A percentile compares a stretch with the other conserved stretches of the same genome.
Evolutionary conservation across 2,888 invertebrate species (phyloP).

Genomic region (Orthosia cruda): DNA sequence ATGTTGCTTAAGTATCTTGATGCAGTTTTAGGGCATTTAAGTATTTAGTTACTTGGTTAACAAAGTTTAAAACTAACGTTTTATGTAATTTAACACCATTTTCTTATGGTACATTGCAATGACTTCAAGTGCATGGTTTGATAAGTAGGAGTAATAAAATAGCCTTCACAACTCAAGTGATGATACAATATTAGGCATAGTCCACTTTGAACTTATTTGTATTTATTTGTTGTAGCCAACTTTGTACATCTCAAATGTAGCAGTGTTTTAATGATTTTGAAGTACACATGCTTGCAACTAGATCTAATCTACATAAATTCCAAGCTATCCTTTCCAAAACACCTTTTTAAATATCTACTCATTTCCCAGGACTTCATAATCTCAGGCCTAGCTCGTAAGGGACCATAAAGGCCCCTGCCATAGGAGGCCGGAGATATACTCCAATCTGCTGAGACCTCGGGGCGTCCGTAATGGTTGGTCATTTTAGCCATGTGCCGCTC

Average conservation of each 20-base stretch:
- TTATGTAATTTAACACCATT: background rate
- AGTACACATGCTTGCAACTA: background rate
- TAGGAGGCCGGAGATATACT: conserved; percentile 52
- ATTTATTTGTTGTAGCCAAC: too few relatives aligned
- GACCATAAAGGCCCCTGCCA: conserved; percentile 41
- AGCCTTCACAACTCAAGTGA: too few relatives aligned
- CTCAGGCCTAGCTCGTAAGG: conserved; percentile 14
- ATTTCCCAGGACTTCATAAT: conserved; percentile 47
- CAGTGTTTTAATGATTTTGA: too few relatives aligned
- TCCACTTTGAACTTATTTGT: too few relatives aligned
- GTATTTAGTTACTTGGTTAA: background rate
- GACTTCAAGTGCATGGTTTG: too few relatives aligned
- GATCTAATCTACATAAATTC: conserved; percentile 14
- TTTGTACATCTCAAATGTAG: too few relatives aligned
- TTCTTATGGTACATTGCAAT: too few relatives aligned
- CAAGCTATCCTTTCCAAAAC: conserved; percentile 14
- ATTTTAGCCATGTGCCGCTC: conserved; percentile 61
- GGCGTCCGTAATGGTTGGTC: conserved; percentile 55
- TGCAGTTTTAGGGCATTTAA: background rate
- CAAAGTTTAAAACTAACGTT: too few relatives aligned
- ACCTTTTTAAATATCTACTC: conserved; percentile 40
- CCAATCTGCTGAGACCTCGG: conserved; percentile 55
- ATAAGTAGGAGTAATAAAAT: too few relatives aligned
- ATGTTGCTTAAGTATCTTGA: conserved; percentile 13
- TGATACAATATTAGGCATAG: too few relatives aligned